Conservation (phyloP, 2,797 vertebrate genomes). For the Galago senegalensis region DNA sequence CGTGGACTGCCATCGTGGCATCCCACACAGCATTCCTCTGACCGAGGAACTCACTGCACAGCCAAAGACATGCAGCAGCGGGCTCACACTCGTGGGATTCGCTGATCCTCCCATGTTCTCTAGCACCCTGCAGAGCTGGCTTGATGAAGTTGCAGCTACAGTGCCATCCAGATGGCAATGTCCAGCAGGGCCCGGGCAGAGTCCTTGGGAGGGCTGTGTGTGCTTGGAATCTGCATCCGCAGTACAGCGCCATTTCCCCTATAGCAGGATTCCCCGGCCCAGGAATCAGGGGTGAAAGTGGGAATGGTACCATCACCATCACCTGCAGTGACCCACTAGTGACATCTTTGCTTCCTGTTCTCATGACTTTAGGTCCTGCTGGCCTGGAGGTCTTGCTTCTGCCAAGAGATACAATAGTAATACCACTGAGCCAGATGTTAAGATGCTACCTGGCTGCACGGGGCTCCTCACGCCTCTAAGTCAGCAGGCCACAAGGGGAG, state of each 20-base stretch:
- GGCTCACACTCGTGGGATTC: too few relatives aligned
- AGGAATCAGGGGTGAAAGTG: background rate
- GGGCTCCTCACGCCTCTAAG: background rate
- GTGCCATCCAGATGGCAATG: background rate
- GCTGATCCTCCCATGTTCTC: fast-evolving
- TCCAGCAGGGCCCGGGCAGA: background rate
- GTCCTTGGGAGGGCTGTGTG: background rate
- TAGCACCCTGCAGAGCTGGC: background rate
- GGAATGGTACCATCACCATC: background rate
- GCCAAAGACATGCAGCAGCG: fast-evolving
- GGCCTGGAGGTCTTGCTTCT: background rate
- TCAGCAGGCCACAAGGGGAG: background rate
- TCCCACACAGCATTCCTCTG: background rate
- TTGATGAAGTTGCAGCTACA: background rate
- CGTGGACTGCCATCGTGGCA: background rate
- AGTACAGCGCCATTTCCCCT: background rate
- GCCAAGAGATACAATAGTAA: background rate
- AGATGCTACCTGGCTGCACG: background rate
- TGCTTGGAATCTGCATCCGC: background rate
- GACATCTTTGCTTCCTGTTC: background rate
- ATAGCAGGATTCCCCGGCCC: background rate
- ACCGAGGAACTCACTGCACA: background rate
- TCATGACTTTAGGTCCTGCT: background rate
- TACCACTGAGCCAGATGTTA: background rate
- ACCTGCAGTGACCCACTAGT: background rate